Base-by-base conservation (phyloP, 2,888 invertebrate species). In the Apoderus coryli region DNA sequence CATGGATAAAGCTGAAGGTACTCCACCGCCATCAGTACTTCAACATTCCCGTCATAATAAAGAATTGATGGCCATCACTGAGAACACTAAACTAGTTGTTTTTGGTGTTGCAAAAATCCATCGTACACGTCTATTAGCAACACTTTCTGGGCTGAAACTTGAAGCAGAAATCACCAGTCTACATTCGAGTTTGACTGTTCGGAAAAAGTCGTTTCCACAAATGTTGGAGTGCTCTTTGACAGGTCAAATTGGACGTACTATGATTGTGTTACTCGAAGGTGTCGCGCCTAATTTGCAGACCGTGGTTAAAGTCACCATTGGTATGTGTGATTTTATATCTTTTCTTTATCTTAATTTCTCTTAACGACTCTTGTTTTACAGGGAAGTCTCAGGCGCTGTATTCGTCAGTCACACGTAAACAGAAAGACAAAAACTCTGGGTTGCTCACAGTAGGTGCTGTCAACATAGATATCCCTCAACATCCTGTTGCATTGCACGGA, bases 401-500 rank as follows among this genome's bases (percentile, higher is more conserved):
- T 59, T 89, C 90, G 2, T 86, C 86, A 53, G 71, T 75, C 43
- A 78, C 76, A 6, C 69, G 76, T 47, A 65, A 73, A 47, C 59
- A 77, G 48, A 75, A 80, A 50, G 80, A 80, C 49, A 78, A 80
- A 49, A 86, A 85, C 53, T 72, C 79, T 29, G 76, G 80, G 1
- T 56, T 92, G 33, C 60, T 89, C 5, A 85, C 84, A 5, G 72
- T 95, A 31, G 95, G 93, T 2, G 79, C 81, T 9, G 50, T 95
- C 2, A 76, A 84, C 39, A 79, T 95, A 32, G 93, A 95, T 57
- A 89, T 98, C 50, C 96, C 98, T 3, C 95, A 96, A 59, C 95
- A 96, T 63, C 96, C 96, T 0, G 92, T 95, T 1, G 92, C 88
- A 4, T 63, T 98, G 44, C 96, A 98, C 59, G 95, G 93, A 29